These are phyloP conservation scores for Denticeps clupeoides DNA, from an alignment of 2,797 vertebrate genomes.

Conservation along the genomic window DNA sequence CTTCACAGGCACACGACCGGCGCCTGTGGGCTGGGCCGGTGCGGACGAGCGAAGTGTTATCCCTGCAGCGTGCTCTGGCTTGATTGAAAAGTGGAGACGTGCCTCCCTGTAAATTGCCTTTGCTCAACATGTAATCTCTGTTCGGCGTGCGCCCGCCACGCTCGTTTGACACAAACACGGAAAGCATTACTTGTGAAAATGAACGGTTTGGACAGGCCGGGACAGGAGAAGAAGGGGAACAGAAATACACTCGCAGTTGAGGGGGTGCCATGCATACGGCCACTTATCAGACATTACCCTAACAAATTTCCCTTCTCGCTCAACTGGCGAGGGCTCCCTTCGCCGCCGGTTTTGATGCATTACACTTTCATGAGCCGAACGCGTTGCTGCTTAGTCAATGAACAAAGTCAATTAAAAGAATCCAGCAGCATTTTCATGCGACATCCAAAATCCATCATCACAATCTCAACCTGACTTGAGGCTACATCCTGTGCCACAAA, in stretches of 20 bases:
- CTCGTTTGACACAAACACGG: slow-evolving; percentile 3
- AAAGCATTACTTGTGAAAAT: slow-evolving; percentile 8
- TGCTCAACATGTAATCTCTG: slow-evolving; percentile 34
- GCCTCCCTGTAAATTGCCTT: slow-evolving; percentile 34
- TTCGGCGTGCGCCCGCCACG: slow-evolving; percentile 2
- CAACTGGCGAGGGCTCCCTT: neutral
- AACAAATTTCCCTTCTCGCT: slow-evolving; percentile 2
- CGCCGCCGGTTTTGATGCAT: neutral
- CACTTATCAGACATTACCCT: slow-evolving; percentile 4
- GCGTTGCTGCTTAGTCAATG: neutral
- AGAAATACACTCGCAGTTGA: neutral
- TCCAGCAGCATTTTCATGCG: no score
- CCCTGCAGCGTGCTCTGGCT: slow-evolving; percentile 14
- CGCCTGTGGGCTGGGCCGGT: slow-evolving; percentile 9
- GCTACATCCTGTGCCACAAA: no score
- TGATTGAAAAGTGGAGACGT: slow-evolving; percentile 37
- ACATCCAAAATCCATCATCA: no score
- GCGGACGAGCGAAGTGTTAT: slow-evolving; percentile 15
- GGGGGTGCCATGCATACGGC: neutral
- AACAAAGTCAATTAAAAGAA: neutral
- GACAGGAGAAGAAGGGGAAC: neutral
- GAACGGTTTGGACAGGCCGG: neutral
- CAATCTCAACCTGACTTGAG: no score
- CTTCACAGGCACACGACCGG: no score
- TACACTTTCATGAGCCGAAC: neutral